These are phyloP conservation scores for Nothocercus julius DNA, from an alignment of 2,113 vertebrate species.

Conservation along the genomic window DNA sequence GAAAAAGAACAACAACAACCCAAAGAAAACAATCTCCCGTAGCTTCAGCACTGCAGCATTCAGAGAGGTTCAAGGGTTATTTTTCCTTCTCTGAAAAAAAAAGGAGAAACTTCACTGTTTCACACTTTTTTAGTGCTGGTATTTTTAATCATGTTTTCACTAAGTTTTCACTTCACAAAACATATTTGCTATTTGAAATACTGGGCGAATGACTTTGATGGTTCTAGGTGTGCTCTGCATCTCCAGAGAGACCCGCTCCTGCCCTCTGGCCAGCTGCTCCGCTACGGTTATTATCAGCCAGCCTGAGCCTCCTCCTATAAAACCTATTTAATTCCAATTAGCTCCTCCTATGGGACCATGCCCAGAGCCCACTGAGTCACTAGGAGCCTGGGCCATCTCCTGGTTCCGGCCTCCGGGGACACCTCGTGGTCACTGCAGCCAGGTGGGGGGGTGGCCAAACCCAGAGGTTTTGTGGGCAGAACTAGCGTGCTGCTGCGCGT, in stretches of 20 bases:
- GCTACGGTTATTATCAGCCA: not conserved
- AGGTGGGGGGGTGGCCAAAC: not conserved
- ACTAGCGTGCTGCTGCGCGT: not conserved
- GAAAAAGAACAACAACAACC: constrained; percentile 9
- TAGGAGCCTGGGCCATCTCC: not conserved
- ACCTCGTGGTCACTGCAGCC: fast-evolving
- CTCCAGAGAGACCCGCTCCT: not conserved
- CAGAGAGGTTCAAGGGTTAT: not conserved
- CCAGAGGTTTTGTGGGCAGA: not conserved
- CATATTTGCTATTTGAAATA: not conserved
- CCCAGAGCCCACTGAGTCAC: not conserved
- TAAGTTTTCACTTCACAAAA: not conserved
- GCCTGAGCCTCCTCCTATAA: not conserved
- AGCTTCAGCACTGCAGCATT: not conserved
- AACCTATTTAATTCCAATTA: not conserved
- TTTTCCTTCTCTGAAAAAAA: not conserved
- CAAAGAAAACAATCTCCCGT: constrained; percentile 57
- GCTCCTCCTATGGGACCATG: not conserved
- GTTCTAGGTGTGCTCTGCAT: not conserved
- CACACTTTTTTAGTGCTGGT: not conserved
- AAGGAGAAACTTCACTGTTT: not conserved
- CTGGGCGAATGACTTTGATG: fast-evolving
- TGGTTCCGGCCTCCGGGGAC: not conserved
- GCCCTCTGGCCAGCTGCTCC: not conserved
- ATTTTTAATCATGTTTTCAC: not conserved